Percentiles rank a stretch among this genome's conserved stretches.
These are phyloP conservation scores for Cataglyphis cursor DNA, from an alignment of 2,888 invertebrate genomes.

Conservation along the genomic window DNA sequence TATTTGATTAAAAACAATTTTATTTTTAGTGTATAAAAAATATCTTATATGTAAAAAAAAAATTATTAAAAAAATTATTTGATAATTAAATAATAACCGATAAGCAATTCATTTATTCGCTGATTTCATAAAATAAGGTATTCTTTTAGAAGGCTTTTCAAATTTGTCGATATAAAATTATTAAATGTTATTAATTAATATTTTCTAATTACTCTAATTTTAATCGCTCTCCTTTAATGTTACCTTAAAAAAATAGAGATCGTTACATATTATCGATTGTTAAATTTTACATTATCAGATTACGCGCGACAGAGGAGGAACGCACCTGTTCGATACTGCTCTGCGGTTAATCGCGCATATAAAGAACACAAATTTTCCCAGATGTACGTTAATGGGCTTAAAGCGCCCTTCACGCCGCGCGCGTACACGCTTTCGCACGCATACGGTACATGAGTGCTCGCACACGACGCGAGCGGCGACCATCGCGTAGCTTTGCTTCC, in stretches of 20 bases:
- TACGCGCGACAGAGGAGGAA: not conserved
- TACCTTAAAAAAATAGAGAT: not conserved
- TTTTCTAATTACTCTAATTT: not conserved
- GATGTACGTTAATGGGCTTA: slow-evolving; percentile 33
- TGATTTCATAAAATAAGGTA: not conserved
- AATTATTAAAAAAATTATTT: not conserved
- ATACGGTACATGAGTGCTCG: slow-evolving; percentile 35
- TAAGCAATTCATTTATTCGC: not conserved
- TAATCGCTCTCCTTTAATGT: not conserved
- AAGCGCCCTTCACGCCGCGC: slow-evolving; percentile 37
- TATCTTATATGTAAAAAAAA: no score
- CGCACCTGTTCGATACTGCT: not conserved
- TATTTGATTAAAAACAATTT: no score
- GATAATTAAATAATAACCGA: not conserved
- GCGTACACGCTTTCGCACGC: slow-evolving; percentile 31
- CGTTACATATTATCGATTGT: not conserved
- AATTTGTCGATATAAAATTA: not conserved
- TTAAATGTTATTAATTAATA: not conserved
- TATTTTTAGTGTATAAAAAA: not conserved
- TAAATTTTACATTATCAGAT: not conserved
- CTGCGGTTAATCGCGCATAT: slow-evolving; percentile 30
- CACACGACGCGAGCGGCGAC: slow-evolving; percentile 27
- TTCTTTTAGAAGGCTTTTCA: not conserved
- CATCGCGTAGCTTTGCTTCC: slow-evolving; percentile 53
- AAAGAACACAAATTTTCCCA: slow-evolving; percentile 31